Percentiles rank a stretch among this genome's conserved stretches.
Conservation (phyloP, 2,888 invertebrate species). For the Linyphia triangularis region DNA sequence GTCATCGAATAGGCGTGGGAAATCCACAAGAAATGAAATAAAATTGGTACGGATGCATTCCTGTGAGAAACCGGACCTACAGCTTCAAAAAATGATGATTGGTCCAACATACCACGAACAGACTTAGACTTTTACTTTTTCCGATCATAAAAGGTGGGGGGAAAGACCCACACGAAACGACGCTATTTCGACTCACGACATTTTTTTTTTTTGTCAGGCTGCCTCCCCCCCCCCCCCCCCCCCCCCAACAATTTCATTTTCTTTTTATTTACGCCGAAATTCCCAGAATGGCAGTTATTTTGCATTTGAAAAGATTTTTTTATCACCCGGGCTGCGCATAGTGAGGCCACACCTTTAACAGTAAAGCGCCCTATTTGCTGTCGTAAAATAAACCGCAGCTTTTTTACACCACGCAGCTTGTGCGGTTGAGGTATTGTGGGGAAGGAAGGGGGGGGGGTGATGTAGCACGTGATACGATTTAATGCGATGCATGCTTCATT, state of each 20-base stretch:
- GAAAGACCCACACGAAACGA: conserved; percentile 28
- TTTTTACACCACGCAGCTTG: background rate
- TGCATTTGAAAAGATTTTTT: conserved; percentile 65
- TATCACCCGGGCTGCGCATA: background rate
- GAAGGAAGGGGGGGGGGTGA: background rate
- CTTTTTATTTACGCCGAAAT: conserved; percentile 57
- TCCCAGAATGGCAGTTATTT: conserved; percentile 71
- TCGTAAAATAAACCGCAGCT: conserved; percentile 62
- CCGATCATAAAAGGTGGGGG: conserved; percentile 57
- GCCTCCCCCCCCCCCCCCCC: background rate
- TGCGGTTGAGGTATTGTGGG: background rate
- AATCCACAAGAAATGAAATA: conserved; percentile 56
- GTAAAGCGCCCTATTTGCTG: conserved; percentile 45
- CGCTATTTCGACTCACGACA: conserved; percentile 49
- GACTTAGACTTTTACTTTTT: conserved; percentile 34
- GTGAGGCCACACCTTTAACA: conserved; percentile 56
- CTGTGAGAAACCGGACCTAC: conserved; percentile 59
- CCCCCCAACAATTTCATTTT: conserved; percentile 8
- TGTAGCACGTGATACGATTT: conserved; percentile 70
- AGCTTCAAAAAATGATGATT: conserved; percentile 59
- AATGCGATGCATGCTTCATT: conserved; percentile 60
- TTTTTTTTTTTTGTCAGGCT: background rate
- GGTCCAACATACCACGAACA: conserved; percentile 39
- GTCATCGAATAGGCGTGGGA: conserved; percentile 52
- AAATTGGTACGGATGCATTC: conserved; percentile 63